phyloP scores from a whole-genome alignment of 2,797 vertebrate species.

The Falco concolor region DNA sequence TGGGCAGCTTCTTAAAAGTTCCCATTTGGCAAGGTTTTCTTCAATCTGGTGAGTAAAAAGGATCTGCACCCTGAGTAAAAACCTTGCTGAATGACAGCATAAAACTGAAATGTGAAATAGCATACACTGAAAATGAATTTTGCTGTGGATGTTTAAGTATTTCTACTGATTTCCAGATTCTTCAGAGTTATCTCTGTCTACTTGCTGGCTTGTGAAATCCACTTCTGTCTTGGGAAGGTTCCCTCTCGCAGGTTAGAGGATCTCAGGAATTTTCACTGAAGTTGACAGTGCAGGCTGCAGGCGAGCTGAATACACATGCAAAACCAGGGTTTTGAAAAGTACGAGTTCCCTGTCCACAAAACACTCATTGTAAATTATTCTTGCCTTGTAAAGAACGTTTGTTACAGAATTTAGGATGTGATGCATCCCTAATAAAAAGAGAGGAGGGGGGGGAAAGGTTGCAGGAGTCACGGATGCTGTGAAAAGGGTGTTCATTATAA shows the following conservation, averaged over 20 bases:
- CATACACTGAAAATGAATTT: background rate
- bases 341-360: background rate
- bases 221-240: background rate
- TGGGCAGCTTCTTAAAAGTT: background rate
- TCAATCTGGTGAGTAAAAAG: background rate
- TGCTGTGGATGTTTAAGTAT: background rate
- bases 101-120: background rate
- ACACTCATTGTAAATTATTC: background rate
- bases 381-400: slow-evolving; percentile 38
- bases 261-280: background rate
- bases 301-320: background rate
- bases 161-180: background rate
- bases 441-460: background rate
- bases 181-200: background rate
- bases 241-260: background rate
- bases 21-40: background rate
- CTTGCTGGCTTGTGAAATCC: background rate
- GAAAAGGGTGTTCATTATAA: background rate
- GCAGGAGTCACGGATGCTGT: background rate
- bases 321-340: background rate
- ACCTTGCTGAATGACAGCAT: background rate
- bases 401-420: slow-evolving; percentile 13
- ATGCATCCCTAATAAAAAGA: background rate
- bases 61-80: background rate
- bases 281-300: background rate